These are phyloP conservation scores for Eupithecia vulgata DNA, from an alignment of 2,888 invertebrate genomes.

Conservation along the genomic window DNA sequence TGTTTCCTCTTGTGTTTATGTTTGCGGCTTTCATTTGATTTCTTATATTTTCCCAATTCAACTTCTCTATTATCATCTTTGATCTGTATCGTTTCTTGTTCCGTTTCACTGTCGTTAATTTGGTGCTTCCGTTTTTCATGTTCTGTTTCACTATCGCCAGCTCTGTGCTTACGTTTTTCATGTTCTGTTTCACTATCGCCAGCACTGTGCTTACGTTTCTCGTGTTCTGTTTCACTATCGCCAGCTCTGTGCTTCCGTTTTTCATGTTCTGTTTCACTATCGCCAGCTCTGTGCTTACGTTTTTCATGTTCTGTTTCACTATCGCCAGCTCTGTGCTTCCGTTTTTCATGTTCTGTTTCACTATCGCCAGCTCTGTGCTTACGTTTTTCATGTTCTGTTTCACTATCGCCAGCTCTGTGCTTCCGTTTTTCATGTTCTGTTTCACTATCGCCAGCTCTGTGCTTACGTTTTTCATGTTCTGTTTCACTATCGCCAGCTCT, in stretches of 20 bases:
- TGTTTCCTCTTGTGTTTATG: slow-evolving; percentile 44
- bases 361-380: no score
- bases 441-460: no score
- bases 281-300: slow-evolving; percentile 41
- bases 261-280: no score
- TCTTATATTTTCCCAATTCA: slow-evolving; percentile 53
- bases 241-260: slow-evolving; percentile 43
- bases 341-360: slow-evolving; percentile 58
- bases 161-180: no score
- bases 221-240: slow-evolving; percentile 63
- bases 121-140: slow-evolving; percentile 46
- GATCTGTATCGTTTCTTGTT: slow-evolving; percentile 42
- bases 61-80: slow-evolving; percentile 4
- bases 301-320: no score
- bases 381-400: slow-evolving; percentile 57
- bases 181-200: no score
- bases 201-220: slow-evolving; percentile 46
- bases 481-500: no score
- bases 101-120: slow-evolving; percentile 60
- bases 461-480: slow-evolving; percentile 54
- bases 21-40: slow-evolving; percentile 49
- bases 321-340: slow-evolving; percentile 47
- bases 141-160: slow-evolving; percentile 63
- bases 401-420: no score
- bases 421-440: slow-evolving; percentile 53